Conservation (phyloP, 2,888 invertebrate genomes). For the Drosophila yooni region DNA sequence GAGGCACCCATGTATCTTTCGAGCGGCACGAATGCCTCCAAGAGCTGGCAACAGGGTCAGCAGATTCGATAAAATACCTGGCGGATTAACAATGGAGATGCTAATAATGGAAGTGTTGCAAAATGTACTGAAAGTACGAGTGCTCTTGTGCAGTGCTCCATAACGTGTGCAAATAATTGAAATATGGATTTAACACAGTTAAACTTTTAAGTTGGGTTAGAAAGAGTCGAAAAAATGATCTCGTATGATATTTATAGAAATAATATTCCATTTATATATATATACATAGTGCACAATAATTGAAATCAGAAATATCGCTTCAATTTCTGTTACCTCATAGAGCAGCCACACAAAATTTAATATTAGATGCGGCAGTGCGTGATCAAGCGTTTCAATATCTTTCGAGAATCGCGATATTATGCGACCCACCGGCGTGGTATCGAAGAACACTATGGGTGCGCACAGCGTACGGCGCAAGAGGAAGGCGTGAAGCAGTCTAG, state of each 20-base stretch:
- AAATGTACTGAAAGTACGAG: conserved; percentile 1
- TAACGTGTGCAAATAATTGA: conserved; percentile 6
- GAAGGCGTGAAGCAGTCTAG: conserved; percentile 83
- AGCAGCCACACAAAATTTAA: conserved; percentile 87
- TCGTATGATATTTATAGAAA: conserved; percentile 17
- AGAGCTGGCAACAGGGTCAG: conserved; percentile 89
- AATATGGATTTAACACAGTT: conserved; percentile 13
- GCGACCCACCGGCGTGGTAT: conserved; percentile 88
- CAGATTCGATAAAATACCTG: conserved; percentile 89
- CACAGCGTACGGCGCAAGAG: conserved; percentile 86
- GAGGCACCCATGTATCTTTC: conserved; percentile 84
- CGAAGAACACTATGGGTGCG: conserved; percentile 87
- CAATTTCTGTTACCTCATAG: conserved; percentile 85
- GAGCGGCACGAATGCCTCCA: conserved; percentile 84
- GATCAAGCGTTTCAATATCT: conserved; percentile 85
- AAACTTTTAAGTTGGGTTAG: neutral
- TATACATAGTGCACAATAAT: neutral
- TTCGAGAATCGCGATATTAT: conserved; percentile 87
- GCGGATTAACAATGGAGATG: conserved; percentile 8
- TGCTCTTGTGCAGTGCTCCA: conserved; percentile 4
- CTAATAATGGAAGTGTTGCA: neutral
- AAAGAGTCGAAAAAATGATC: neutral
- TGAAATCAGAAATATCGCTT: neutral
- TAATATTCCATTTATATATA: neutral
- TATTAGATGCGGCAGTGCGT: conserved; percentile 85